These are phyloP conservation scores for Saccostrea glomerata DNA, from an alignment of 1,140 invertebrate species.

Conservation along the genomic window DNA sequence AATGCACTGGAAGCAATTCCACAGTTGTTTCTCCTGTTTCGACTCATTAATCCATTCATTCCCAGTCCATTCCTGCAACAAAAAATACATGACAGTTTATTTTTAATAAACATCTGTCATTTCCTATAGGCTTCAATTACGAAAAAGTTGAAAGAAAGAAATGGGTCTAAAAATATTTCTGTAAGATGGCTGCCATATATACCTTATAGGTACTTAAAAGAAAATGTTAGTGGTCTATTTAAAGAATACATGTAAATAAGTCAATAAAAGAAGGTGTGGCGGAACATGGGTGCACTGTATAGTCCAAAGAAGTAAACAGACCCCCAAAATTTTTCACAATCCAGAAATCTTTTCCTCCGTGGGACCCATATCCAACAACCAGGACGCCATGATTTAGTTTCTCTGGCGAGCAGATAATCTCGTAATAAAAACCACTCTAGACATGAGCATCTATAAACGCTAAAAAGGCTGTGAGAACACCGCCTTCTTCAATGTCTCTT, in stretches of 20 bases:
- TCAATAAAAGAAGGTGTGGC: too few species aligned
- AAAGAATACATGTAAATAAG: too few species aligned
- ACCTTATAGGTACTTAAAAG: too few species aligned
- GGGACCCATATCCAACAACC: slow-evolving; percentile 67
- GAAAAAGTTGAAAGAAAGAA: not conserved
- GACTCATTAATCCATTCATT: slow-evolving; percentile 80
- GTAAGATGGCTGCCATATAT: not conserved
- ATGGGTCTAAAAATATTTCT: not conserved
- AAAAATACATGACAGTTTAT: not conserved
- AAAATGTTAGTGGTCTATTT: too few species aligned
- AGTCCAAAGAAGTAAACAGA: slow-evolving; percentile 51
- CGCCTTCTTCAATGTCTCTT: slow-evolving; percentile 52
- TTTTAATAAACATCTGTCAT: too few species aligned
- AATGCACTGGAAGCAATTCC: slow-evolving; percentile 77
- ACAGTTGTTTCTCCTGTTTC: slow-evolving; percentile 78
- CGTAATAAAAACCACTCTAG: slow-evolving; percentile 79
- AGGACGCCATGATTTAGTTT: slow-evolving; percentile 83
- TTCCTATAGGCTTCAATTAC: not conserved
- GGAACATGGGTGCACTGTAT: too few species aligned
- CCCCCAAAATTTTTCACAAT: slow-evolving; percentile 70
- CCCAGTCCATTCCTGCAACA: slow-evolving; percentile 86
- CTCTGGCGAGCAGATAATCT: slow-evolving; percentile 72
- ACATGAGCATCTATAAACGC: slow-evolving; percentile 95
- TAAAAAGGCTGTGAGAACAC: slow-evolving; percentile 80
- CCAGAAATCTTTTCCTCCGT: slow-evolving; percentile 64